phyloP scores from a whole-genome alignment of 1,140 invertebrate genomes.

The Drosophila hydei region DNA sequence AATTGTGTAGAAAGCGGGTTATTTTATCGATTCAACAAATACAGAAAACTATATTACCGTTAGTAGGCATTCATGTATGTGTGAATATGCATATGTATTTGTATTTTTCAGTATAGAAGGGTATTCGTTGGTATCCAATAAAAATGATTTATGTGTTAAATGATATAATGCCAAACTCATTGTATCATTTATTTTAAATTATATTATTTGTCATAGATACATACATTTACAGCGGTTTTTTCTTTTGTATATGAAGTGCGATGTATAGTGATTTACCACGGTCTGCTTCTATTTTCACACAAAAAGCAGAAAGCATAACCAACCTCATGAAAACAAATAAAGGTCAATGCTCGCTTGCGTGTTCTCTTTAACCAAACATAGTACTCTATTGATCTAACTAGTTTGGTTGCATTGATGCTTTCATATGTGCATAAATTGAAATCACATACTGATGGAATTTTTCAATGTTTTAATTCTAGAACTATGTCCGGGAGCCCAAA shows the following conservation, averaged over 20 bases:
- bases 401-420: neutral
- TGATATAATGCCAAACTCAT: too few relatives aligned
- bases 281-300: neutral
- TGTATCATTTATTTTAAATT: too few relatives aligned
- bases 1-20: neutral
- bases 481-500: slow-evolving; percentile 81
- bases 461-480: slow-evolving; percentile 8
- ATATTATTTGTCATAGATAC: too few relatives aligned
- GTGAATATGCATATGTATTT: neutral
- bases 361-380: neutral
- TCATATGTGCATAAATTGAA: neutral
- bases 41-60: slow-evolving; percentile 5
- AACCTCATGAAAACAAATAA: slow-evolving; percentile 23
- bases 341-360: slow-evolving; percentile 40
- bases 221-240: too few relatives aligned
- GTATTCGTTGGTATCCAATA: neutral
- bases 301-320: slow-evolving; percentile 1
- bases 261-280: neutral
- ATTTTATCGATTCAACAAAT: slow-evolving; percentile 40
- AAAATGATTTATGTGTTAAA: neutral
- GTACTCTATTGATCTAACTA: neutral
- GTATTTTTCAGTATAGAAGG: too few relatives aligned
- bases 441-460: neutral
- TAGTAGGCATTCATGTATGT: neutral
- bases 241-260: neutral